Percentiles rank a stretch among this genome's conserved stretches.
Evolutionary conservation across 1,140 invertebrate genomes (phyloP).

Genomic region (Neodiprion virginianus): DNA sequence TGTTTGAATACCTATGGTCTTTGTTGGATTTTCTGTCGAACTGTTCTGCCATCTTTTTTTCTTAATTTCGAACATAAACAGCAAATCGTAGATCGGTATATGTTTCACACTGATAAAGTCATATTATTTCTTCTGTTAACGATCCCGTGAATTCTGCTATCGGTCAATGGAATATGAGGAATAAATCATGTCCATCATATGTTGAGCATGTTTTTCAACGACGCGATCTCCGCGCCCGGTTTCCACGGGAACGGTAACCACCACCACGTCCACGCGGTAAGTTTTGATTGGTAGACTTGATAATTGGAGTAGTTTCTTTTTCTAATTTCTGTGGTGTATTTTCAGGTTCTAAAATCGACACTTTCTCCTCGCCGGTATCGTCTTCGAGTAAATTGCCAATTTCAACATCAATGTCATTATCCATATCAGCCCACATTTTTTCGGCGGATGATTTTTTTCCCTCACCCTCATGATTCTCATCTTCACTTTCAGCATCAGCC

Average conservation of each 20-base stretch:
- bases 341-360: slow-evolving; percentile 10
- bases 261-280: not conserved
- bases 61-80: not conserved
- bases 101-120: too few relatives aligned
- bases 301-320: not conserved
- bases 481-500: slow-evolving; percentile 48
- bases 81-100: too few relatives aligned
- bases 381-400: slow-evolving; percentile 47
- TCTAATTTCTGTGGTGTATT: slow-evolving; percentile 14
- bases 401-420: slow-evolving; percentile 49
- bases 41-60: too few relatives aligned
- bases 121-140: not conserved
- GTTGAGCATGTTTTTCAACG: slow-evolving; percentile 43
- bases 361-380: slow-evolving; percentile 46
- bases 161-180: too few relatives aligned
- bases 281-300: not conserved
- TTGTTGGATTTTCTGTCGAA: not conserved
- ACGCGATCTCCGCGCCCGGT: slow-evolving; percentile 48
- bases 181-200: not conserved
- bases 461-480: slow-evolving; percentile 38
- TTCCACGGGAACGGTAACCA: not conserved
- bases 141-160: not conserved
- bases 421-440: slow-evolving; percentile 48
- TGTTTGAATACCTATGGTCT: not conserved
- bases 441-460: slow-evolving; percentile 40